Conservation (phyloP, 2,113 vertebrate species). For the Xiphophorus hellerii region DNA sequence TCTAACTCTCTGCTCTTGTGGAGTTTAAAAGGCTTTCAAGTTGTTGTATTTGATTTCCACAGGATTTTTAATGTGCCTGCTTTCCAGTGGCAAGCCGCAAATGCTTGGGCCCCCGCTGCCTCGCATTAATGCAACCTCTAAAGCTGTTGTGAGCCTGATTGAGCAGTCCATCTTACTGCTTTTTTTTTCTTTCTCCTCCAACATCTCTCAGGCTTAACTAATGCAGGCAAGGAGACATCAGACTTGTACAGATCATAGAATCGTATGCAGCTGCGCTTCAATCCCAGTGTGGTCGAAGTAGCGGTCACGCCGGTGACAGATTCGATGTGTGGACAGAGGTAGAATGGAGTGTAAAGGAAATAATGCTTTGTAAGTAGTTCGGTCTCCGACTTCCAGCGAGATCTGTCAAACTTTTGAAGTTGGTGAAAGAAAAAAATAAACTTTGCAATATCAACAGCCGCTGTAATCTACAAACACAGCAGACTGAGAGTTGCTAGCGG, state of each 20-base stretch:
- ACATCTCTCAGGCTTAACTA: constrained; percentile 24
- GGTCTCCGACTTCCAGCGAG: constrained; percentile 51
- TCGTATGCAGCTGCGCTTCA: constrained; percentile 19
- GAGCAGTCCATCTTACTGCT: constrained; percentile 41
- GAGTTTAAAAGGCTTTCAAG: constrained; percentile 61
- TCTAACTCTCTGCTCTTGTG: constrained; percentile 47
- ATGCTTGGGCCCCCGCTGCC: constrained; percentile 29
- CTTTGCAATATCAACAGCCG: constrained; percentile 67
- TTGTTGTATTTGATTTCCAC: constrained; percentile 62
- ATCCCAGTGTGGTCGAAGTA: not conserved
- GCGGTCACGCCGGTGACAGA: not conserved
- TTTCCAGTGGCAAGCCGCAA: constrained; percentile 47
- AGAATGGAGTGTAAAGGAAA: constrained; percentile 11
- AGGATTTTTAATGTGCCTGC: constrained; percentile 51
- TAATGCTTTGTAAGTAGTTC: constrained; percentile 64
- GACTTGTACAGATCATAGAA: constrained; percentile 13
- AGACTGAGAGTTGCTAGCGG: constrained; percentile 50
- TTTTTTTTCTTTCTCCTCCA: not conserved
- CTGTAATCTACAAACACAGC: constrained; percentile 76
- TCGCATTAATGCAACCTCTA: constrained; percentile 31
- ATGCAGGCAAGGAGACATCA: constrained; percentile 19
- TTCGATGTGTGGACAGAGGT: constrained; percentile 10
- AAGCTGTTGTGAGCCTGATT: constrained; percentile 52
- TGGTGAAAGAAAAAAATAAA: constrained; percentile 58
- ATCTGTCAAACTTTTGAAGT: constrained; percentile 75